phyloP scores from a whole-genome alignment of 2,888 invertebrate species.

The Onchidella celtica region DNA sequence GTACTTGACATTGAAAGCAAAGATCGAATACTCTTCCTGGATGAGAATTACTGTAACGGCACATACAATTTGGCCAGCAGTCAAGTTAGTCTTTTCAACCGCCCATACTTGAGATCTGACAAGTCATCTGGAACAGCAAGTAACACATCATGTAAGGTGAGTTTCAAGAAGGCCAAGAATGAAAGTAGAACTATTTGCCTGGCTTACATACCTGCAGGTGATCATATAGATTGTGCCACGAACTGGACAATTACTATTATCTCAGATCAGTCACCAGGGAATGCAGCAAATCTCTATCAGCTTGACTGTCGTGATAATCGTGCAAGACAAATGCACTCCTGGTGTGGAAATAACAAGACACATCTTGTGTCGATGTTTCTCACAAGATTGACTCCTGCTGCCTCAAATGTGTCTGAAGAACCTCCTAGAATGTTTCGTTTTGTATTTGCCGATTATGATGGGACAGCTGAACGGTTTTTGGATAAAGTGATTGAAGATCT shows the following conservation, averaged over 20 bases:
- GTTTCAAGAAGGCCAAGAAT: neutral
- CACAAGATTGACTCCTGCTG: neutral
- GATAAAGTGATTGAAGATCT: conserved; percentile 26
- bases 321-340: conserved; percentile 6
- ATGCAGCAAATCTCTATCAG: neutral
- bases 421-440: conserved; percentile 3
- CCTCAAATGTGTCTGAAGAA: neutral
- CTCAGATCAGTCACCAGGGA: too few relatives aligned
- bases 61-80: conserved; percentile 18
- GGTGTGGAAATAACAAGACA: conserved; percentile 13
- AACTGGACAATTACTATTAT: conserved; percentile 22
- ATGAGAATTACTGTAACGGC: conserved; percentile 20
- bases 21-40: conserved; percentile 6
- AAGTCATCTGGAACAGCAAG: neutral
- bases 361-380: conserved; percentile 1
- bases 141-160: neutral
- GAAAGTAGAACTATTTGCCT: conserved; percentile 22
- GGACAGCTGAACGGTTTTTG: conserved; percentile 10
- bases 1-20: conserved; percentile 39
- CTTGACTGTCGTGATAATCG: neutral
- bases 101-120: neutral
- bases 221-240: neutral
- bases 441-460: conserved; percentile 21
- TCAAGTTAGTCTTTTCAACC: conserved; percentile 12
- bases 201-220: conserved; percentile 18